phyloP scores from a whole-genome alignment of 2,797 vertebrate species.

The Brachymystax lenok region DNA sequence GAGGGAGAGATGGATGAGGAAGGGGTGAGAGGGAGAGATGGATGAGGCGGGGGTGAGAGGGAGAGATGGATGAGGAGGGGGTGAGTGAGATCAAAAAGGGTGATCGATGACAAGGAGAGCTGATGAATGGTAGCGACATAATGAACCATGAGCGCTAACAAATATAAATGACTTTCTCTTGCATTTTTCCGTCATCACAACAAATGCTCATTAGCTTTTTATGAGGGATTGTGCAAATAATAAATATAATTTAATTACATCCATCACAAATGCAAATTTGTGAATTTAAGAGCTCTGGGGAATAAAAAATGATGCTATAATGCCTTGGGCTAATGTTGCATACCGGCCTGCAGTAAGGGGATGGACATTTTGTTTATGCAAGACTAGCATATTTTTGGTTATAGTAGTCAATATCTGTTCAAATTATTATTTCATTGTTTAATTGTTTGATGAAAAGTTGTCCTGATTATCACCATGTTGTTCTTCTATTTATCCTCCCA shows the following conservation, averaged over 20 bases:
- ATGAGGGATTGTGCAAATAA: conserved; percentile 77
- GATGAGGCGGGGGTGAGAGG: too few relatives aligned
- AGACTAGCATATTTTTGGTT: background rate
- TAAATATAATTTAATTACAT: conserved; percentile 77
- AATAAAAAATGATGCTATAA: conserved; percentile 53
- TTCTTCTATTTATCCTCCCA: background rate
- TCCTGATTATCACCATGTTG: background rate
- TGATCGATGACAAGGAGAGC: conserved; percentile 19
- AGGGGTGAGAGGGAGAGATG: too few relatives aligned
- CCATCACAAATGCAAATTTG: conserved; percentile 72
- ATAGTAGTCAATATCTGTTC: background rate
- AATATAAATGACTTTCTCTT: conserved; percentile 76
- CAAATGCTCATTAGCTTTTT: conserved; percentile 79
- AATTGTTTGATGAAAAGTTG: background rate
- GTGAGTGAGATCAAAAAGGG: background rate
- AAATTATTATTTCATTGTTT: background rate
- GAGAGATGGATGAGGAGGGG: too few relatives aligned
- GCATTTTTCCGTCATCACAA: conserved; percentile 79
- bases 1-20: too few relatives aligned
- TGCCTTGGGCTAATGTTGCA: conserved; percentile 9
- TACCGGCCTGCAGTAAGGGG: too few relatives aligned
- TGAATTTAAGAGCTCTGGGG: conserved; percentile 58
- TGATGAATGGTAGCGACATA: conserved; percentile 72
- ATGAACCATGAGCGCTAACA: conserved; percentile 75
- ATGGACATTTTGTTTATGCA: too few relatives aligned